Conservation (phyloP, 2,797 vertebrate genomes). For the Buceros bicornis region DNA sequence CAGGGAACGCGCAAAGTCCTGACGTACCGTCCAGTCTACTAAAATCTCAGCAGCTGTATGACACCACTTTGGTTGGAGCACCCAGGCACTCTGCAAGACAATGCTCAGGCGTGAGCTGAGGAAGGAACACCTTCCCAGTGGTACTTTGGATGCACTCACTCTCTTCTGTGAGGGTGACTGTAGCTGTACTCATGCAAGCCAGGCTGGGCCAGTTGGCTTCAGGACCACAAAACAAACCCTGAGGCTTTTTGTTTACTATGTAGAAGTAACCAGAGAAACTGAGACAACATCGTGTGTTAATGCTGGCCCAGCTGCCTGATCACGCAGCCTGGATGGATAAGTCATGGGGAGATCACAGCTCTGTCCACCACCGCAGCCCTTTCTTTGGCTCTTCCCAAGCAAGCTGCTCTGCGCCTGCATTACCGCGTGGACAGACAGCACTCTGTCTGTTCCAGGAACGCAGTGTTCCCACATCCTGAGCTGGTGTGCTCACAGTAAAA, state of each 20-base stretch:
- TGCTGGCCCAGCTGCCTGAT: background rate
- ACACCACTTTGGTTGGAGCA: background rate
- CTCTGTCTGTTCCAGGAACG: slow-evolving; percentile 33
- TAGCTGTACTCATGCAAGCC: background rate
- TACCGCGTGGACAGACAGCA: background rate
- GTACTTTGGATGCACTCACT: background rate
- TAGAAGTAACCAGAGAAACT: background rate
- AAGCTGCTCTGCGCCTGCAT: background rate
- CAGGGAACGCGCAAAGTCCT: background rate
- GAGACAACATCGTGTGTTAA: background rate
- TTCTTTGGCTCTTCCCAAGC: background rate
- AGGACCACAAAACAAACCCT: background rate
- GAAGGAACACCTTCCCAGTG: background rate
- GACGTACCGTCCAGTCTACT: background rate
- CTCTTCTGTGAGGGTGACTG: background rate
- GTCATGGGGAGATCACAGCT: background rate
- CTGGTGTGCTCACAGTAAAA: background rate
- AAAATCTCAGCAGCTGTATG: background rate
- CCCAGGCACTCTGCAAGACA: background rate
- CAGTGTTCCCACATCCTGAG: background rate
- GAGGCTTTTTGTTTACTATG: background rate
- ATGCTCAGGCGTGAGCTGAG: background rate
- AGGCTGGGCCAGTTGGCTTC: background rate
- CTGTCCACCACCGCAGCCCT: background rate
- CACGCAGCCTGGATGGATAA: rapidly evolving